Percentiles rank a stretch among this genome's conserved stretches.
phyloP scores from a whole-genome alignment of 2,113 vertebrate genomes.

The Melanerpes formicivorus region DNA sequence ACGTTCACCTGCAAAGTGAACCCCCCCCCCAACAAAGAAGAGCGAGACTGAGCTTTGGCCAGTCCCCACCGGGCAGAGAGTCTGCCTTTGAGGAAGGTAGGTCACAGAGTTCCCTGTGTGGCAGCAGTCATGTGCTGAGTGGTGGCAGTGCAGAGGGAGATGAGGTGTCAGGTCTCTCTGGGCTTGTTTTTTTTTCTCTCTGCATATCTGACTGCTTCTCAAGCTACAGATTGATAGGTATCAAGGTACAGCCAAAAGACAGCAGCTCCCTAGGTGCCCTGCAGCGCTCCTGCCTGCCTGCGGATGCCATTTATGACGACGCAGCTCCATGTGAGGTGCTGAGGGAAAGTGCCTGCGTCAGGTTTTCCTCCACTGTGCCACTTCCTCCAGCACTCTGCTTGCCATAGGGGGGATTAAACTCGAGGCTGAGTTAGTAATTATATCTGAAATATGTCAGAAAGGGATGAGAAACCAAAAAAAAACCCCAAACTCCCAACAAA shows the following conservation, averaged over 20 bases:
- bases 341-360: accelerated
- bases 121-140: accelerated
- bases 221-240: background rate
- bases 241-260: background rate
- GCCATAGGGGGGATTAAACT: background rate
- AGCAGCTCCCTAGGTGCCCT: background rate
- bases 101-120: background rate
- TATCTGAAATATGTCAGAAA: background rate
- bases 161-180: accelerated
- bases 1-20: background rate
- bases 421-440: background rate
- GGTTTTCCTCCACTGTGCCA: background rate
- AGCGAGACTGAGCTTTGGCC: accelerated
- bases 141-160: accelerated
- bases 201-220: accelerated
- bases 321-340: background rate
- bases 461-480: background rate
- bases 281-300: background rate
- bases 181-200: background rate
- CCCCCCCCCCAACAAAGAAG: accelerated
- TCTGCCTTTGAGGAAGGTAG: background rate
- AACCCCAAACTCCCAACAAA: background rate
- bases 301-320: accelerated
- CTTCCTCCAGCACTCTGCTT: background rate
- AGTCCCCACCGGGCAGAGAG: too few species aligned